Conservation (phyloP, 2,888 invertebrate genomes). For the Yponomeuta evonymella region DNA sequence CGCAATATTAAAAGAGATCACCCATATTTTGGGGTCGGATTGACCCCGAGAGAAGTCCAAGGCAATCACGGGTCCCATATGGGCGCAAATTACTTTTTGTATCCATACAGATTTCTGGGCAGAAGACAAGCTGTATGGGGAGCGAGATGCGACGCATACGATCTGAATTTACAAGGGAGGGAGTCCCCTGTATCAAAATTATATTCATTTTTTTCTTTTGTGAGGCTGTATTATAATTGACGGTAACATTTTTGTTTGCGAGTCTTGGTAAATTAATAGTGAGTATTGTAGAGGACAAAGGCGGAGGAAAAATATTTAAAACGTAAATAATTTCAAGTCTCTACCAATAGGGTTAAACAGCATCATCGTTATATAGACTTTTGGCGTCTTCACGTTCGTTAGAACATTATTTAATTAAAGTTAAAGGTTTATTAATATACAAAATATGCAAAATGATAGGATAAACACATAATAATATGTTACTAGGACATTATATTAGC, state of each 20-base stretch:
- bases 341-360: too few species aligned
- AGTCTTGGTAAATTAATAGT: too few species aligned
- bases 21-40: constrained; percentile 41
- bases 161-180: constrained; percentile 7
- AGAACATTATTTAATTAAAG: too few species aligned
- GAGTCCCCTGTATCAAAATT: not conserved
- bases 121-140: constrained; percentile 67
- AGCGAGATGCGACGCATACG: constrained; percentile 26
- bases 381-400: too few species aligned
- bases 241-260: not conserved
- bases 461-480: too few species aligned
- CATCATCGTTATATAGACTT: too few species aligned
- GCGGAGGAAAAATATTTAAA: too few species aligned
- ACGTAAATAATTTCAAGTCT: too few species aligned
- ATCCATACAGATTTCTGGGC: constrained; percentile 48
- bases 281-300: too few species aligned
- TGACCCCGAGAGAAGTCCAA: constrained; percentile 24
- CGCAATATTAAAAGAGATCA: constrained; percentile 54
- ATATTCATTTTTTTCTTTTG: not conserved
- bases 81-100: constrained; percentile 73
- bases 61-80: constrained; percentile 74
- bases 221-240: not conserved
- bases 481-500: too few species aligned
- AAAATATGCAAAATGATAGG: too few species aligned
- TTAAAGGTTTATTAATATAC: too few species aligned